Percentiles rank a stretch among this genome's conserved stretches.
Evolutionary conservation across 2,797 vertebrate genomes (phyloP).

Genomic region (Euthynnus affinis): DNA sequence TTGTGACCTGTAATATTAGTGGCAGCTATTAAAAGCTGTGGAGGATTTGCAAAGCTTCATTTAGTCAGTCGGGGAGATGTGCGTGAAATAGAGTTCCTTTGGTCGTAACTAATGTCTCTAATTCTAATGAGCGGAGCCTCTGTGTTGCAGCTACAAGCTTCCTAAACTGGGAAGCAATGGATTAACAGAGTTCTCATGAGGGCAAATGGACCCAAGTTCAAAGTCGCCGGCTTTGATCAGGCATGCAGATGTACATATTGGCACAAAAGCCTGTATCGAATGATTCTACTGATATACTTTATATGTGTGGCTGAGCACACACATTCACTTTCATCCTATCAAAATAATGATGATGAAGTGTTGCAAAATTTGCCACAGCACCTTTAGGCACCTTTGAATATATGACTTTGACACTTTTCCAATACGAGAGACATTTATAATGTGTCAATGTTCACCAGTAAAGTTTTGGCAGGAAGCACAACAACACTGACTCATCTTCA

Average conservation of each 20-base stretch:
- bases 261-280: conserved; percentile 56
- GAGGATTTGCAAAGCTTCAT: conserved; percentile 84
- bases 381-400: conserved; percentile 38
- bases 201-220: conserved; percentile 78
- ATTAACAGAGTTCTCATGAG: conserved; percentile 76
- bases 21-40: conserved; percentile 83
- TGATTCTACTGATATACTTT: conserved; percentile 41
- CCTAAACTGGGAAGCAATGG: conserved; percentile 77
- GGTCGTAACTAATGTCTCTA: conserved; percentile 84
- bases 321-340: conserved; percentile 51
- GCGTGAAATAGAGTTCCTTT: conserved; percentile 85
- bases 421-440: conserved; percentile 37
- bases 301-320: conserved; percentile 33
- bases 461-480: conserved; percentile 38
- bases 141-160: conserved; percentile 67
- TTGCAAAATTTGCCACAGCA: conserved; percentile 28
- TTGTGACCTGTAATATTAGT: conserved; percentile 84
- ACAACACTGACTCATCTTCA: conserved; percentile 40
- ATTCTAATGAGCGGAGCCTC: conserved; percentile 77
- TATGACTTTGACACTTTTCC: conserved; percentile 44
- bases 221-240: conserved; percentile 66
- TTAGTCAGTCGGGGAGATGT: conserved; percentile 81
- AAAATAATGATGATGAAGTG: conserved; percentile 39
- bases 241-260: conserved; percentile 47
- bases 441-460: conserved; percentile 27